phyloP scores from a whole-genome alignment of 2,888 invertebrate species.

The Plebejus argus region DNA sequence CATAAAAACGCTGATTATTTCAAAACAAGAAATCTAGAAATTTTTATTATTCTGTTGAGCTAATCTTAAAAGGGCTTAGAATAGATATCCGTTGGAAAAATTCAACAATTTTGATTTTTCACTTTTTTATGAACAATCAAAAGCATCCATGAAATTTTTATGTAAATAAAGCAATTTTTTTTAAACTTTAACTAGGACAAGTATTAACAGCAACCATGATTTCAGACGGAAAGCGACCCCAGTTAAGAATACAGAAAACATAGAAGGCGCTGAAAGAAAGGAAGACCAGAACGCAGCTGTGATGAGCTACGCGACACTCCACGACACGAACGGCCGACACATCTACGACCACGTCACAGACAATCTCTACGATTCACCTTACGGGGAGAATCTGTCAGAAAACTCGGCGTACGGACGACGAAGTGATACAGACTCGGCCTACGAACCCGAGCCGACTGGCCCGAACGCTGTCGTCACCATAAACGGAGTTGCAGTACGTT shows the following conservation, averaged over 20 bases:
- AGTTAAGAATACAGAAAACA: constrained; percentile 93
- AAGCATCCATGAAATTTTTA: no score
- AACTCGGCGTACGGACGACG: constrained; percentile 71
- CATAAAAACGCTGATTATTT: no score
- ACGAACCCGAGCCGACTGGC: constrained; percentile 85
- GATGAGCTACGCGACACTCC: constrained; percentile 92
- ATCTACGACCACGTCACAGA: constrained; percentile 81
- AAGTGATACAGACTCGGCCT: constrained; percentile 75
- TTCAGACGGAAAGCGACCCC: constrained; percentile 90
- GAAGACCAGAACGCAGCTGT: constrained; percentile 93
- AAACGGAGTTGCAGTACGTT: constrained; percentile 93
- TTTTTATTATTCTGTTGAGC: no score
- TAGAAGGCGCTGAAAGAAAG: constrained; percentile 91
- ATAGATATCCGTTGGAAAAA: no score
- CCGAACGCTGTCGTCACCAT: constrained; percentile 87
- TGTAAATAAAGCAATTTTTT: no score
- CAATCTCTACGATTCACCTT: constrained; percentile 88
- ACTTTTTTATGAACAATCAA: no score
- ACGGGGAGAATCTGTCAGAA: constrained; percentile 81
- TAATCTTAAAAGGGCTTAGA: no score
- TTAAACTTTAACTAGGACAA: not conserved
- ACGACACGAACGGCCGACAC: constrained; percentile 82
- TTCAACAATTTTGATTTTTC: no score
- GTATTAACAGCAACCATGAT: not conserved
- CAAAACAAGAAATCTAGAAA: no score